phyloP scores from a whole-genome alignment of 2,888 invertebrate species.

The Buathra laborator region DNA sequence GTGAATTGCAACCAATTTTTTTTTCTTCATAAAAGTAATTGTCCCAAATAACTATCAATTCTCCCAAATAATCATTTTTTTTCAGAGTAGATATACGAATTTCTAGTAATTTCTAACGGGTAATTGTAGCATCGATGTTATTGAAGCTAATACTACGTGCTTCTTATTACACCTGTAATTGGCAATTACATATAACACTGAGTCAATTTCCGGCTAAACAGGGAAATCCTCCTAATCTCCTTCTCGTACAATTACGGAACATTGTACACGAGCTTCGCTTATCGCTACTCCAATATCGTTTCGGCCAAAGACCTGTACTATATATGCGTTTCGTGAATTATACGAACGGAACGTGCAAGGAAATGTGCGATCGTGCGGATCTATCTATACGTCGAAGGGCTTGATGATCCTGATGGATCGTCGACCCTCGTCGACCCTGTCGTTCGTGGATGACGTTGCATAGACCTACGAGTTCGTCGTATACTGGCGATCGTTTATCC shows the following conservation, averaged over 20 bases:
- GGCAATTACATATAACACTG: slow-evolving; percentile 42
- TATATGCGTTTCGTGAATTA: slow-evolving; percentile 56
- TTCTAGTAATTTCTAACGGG: not conserved
- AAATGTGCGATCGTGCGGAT: slow-evolving; percentile 35
- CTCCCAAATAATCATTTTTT: not conserved
- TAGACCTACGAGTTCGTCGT: slow-evolving; percentile 1
- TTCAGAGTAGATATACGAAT: not conserved
- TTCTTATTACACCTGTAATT: slow-evolving; percentile 20
- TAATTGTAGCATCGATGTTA: slow-evolving; percentile 6
- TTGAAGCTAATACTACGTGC: slow-evolving; percentile 28
- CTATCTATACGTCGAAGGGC: slow-evolving; percentile 48
- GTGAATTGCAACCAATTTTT: too few species aligned
- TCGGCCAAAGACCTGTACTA: not conserved
- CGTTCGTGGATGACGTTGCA: slow-evolving; percentile 52
- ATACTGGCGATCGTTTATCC: slow-evolving; percentile 32
- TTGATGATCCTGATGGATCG: slow-evolving; percentile 56
- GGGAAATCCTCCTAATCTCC: slow-evolving; percentile 41
- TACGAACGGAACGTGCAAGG: slow-evolving; percentile 51
- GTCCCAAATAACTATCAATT: not conserved
- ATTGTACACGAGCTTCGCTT: slow-evolving; percentile 22
- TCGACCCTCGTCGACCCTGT: slow-evolving; percentile 45
- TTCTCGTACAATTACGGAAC: slow-evolving; percentile 52
- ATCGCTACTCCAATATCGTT: slow-evolving; percentile 45
- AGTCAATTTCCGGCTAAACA: slow-evolving; percentile 27
- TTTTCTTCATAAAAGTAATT: too few species aligned